phyloP scores from a whole-genome alignment of 2,888 invertebrate species.

The Volucella bombylans region DNA sequence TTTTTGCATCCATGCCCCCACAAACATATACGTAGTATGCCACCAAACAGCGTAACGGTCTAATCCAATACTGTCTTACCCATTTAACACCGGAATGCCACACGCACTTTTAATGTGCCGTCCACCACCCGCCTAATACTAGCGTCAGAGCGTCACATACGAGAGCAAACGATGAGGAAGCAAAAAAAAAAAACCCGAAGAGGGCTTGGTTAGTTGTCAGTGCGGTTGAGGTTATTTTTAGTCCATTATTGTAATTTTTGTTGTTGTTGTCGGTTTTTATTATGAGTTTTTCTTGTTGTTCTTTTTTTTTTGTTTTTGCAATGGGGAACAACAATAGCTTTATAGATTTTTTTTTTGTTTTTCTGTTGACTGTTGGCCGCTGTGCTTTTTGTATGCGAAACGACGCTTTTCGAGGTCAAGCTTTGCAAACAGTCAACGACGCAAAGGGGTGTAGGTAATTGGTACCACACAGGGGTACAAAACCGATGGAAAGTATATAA shows the following conservation, averaged over 20 bases:
- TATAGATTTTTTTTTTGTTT: slow-evolving; percentile 56
- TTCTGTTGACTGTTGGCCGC: slow-evolving; percentile 10
- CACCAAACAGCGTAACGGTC: no score
- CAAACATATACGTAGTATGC: neutral
- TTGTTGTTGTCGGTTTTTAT: neutral
- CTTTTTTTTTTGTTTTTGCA: slow-evolving; percentile 30
- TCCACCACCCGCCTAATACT: slow-evolving; percentile 35
- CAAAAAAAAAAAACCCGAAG: slow-evolving; percentile 25
- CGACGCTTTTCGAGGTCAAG: slow-evolving; percentile 63
- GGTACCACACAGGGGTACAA: slow-evolving; percentile 24
- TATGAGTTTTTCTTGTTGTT: neutral
- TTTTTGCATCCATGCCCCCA: neutral
- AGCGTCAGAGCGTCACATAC: slow-evolving; percentile 16
- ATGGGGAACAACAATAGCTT: slow-evolving; percentile 64
- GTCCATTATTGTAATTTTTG: slow-evolving; percentile 45
- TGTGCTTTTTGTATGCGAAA: slow-evolving; percentile 48
- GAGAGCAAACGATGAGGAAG: slow-evolving; percentile 35
- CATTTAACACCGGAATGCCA: slow-evolving; percentile 9
- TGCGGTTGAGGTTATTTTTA: slow-evolving; percentile 64
- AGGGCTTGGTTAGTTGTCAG: slow-evolving; percentile 66
- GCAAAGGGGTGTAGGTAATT: slow-evolving; percentile 9
- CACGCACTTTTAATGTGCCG: slow-evolving; percentile 62
- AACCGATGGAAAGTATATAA: slow-evolving; percentile 53
- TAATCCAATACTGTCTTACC: slow-evolving; percentile 4
- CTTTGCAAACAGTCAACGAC: slow-evolving; percentile 45